Percentiles rank a stretch among this genome's conserved stretches.
Evolutionary conservation across 2,113 vertebrate genomes (phyloP).

Genomic region (Polypterus bichir): DNA sequence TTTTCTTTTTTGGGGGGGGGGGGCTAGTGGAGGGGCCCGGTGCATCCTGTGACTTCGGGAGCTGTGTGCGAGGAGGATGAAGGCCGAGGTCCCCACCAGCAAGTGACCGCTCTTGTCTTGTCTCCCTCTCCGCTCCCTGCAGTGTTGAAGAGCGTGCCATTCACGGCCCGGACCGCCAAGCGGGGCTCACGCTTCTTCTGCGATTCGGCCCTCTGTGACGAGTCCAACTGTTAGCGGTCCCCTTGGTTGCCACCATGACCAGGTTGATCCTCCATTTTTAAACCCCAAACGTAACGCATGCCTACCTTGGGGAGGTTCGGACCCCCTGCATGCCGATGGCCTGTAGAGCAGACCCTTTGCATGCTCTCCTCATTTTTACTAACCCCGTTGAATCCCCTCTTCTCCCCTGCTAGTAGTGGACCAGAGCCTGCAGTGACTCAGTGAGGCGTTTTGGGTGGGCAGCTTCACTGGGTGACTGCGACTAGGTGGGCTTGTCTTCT

Average conservation of each 20-base stretch:
- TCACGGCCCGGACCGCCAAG: constrained; percentile 94
- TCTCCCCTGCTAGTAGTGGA: no score
- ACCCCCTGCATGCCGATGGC: background rate
- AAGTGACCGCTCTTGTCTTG: constrained; percentile 27
- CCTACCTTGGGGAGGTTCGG: constrained; percentile 4
- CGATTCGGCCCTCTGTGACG: constrained; percentile 84
- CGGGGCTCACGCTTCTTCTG: constrained; percentile 95
- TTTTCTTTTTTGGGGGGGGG: no score
- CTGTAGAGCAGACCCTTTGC: constrained; percentile 10
- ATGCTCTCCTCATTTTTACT: constrained; percentile 14
- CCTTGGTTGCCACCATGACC: constrained; percentile 30
- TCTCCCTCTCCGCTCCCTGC: constrained; percentile 37
- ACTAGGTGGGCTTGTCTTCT: no score
- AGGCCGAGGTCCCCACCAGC: no score
- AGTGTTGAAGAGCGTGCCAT: constrained; percentile 96
- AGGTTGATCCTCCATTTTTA: constrained; percentile 30
- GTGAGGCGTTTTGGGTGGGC: no score
- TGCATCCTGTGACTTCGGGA: no score
- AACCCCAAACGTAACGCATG: constrained; percentile 23
- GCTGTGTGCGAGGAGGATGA: no score
- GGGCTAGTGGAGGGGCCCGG: no score
- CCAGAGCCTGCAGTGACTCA: no score
- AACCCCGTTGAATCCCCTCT: background rate
- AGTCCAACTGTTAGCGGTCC: constrained; percentile 84
- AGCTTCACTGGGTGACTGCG: no score